These are phyloP conservation scores for Astreopora myriophthalma DNA, from an alignment of 64 coral and sea anemone species.

Conservation along the genomic window DNA sequence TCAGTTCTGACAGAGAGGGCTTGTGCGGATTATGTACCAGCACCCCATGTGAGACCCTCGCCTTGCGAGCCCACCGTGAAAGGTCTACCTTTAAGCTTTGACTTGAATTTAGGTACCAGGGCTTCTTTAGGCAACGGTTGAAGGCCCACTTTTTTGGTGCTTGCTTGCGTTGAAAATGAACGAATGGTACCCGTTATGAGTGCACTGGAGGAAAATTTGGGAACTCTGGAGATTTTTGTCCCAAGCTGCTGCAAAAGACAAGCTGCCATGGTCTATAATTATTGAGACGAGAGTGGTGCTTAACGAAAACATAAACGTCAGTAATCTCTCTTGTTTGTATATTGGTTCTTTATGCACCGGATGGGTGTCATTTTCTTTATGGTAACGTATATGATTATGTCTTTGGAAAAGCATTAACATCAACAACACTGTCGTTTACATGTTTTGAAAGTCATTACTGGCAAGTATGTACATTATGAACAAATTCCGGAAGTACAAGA, in stretches of 20 bases:
- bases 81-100: neutral
- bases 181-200: neutral
- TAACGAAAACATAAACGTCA: too few relatives aligned
- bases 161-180: neutral
- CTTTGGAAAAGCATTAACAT: too few relatives aligned
- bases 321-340: too few relatives aligned
- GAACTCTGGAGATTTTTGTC: neutral
- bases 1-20: slow-evolving; percentile 30
- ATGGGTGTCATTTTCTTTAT: too few relatives aligned
- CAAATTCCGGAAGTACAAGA: too few relatives aligned
- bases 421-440: too few relatives aligned
- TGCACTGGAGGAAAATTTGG: neutral
- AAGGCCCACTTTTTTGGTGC: neutral
- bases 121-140: neutral
- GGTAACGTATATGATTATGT: too few relatives aligned
- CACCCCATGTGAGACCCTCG: slow-evolving; percentile 48
- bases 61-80: neutral
- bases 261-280: neutral
- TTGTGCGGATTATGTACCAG: slow-evolving; percentile 2
- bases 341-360: too few relatives aligned
- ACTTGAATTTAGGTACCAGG: neutral
- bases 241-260: neutral
- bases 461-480: too few relatives aligned
- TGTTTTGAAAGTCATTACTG: too few relatives aligned
- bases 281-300: neutral